Evolutionary conservation across 1,140 invertebrate species (phyloP).

Genomic region (Ceratina japonica): DNA sequence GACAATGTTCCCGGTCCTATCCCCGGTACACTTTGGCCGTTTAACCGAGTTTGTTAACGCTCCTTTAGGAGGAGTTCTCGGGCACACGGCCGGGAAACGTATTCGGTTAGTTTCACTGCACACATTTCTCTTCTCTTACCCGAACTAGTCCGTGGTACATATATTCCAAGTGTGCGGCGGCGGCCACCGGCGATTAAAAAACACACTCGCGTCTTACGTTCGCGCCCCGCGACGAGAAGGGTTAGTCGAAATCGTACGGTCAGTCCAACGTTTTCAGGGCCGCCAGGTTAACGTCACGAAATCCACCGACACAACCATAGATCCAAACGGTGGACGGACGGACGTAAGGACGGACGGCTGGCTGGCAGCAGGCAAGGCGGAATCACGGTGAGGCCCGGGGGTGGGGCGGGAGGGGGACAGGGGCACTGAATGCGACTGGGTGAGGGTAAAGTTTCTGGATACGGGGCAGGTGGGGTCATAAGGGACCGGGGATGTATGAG

Average conservation of each 20-base stretch:
- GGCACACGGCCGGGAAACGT: slow-evolving; percentile 29
- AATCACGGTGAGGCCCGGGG: slow-evolving; percentile 47
- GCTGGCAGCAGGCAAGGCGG: slow-evolving; percentile 67
- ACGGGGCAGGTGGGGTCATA: slow-evolving; percentile 48
- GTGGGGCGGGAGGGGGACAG: slow-evolving; percentile 22
- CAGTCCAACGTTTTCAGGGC: slow-evolving; percentile 75
- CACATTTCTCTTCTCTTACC: slow-evolving; percentile 51
- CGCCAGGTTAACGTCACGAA: slow-evolving; percentile 78
- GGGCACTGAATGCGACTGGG: slow-evolving; percentile 31
- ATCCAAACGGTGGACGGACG: slow-evolving; percentile 73
- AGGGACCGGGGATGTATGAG: slow-evolving; percentile 33
- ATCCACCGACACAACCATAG: slow-evolving; percentile 69
- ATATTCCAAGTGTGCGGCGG: slow-evolving; percentile 11
- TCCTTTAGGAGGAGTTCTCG: no score
- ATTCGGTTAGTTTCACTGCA: slow-evolving; percentile 33
- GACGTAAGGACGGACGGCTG: slow-evolving; percentile 74
- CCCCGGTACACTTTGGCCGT: background rate
- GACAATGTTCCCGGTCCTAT: background rate
- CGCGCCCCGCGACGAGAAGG: slow-evolving; percentile 55
- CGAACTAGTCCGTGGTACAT: slow-evolving; percentile 38
- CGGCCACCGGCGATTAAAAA: slow-evolving; percentile 57
- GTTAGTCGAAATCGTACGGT: slow-evolving; percentile 69
- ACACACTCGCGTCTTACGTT: slow-evolving; percentile 59
- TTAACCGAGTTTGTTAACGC: no score
- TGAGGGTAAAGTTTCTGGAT: slow-evolving; percentile 36